Evolutionary conservation across 2,888 invertebrate genomes (phyloP).

Genomic region (Lucinisca nassula): DNA sequence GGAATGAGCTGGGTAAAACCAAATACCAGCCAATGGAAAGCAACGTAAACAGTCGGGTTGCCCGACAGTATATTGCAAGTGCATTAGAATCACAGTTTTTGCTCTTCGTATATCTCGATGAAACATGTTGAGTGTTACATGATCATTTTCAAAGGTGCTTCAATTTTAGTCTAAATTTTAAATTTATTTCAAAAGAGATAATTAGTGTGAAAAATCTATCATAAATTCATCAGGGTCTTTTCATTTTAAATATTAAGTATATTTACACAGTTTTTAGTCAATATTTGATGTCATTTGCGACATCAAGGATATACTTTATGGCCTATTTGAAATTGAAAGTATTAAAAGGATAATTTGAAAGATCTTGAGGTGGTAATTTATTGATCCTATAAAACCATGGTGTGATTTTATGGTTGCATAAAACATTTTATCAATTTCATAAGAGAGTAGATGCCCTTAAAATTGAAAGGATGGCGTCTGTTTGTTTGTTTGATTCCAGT

Average conservation of each 20-base stretch:
- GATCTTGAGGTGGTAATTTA: not conserved
- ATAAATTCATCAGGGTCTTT: not conserved
- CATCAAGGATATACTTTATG: slow-evolving; percentile 2
- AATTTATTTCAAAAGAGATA: not conserved
- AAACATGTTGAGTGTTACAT: not conserved
- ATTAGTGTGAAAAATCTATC: not conserved
- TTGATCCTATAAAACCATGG: not conserved
- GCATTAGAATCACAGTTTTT: no score
- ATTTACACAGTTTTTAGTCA: not conserved
- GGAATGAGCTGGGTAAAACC: no score
- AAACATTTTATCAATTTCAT: not conserved
- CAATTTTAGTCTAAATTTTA: not conserved
- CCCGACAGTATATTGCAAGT: no score
- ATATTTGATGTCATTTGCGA: slow-evolving; percentile 7
- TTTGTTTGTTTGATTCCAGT: no score
- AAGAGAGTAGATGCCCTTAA: not conserved
- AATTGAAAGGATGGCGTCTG: not conserved
- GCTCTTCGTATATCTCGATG: no score
- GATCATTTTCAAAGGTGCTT: not conserved
- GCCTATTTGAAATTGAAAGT: not conserved
- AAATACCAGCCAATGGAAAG: no score
- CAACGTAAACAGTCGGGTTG: no score
- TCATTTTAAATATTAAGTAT: not conserved
- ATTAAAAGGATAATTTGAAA: not conserved
- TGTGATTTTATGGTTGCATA: not conserved